These are phyloP conservation scores for Megastigmus dorsalis DNA, from an alignment of 2,888 invertebrate species.

Conservation along the genomic window DNA sequence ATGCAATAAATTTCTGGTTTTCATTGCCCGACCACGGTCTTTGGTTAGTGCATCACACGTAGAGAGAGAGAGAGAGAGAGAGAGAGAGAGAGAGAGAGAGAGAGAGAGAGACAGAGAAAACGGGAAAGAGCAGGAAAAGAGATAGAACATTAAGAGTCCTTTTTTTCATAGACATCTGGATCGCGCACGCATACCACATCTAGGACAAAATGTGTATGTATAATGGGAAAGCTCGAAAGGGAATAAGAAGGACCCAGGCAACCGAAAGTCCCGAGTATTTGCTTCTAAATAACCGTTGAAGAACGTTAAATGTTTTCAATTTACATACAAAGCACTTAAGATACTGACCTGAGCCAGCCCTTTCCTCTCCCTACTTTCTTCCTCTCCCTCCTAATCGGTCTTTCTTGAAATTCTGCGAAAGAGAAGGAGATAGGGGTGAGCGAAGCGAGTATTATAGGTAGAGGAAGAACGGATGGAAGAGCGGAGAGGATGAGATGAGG, in stretches of 20 bases:
- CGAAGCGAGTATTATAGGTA: background rate
- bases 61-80: background rate
- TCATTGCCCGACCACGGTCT: background rate
- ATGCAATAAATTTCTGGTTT: constrained; percentile 40
- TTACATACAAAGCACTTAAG: constrained; percentile 65
- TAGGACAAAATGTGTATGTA: too few species aligned
- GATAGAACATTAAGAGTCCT: too few species aligned
- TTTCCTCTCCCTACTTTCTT: constrained; percentile 2
- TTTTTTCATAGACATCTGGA: too few species aligned
- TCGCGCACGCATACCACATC: too few species aligned
- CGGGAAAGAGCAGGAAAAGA: too few species aligned
- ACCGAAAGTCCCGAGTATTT: constrained; percentile 57
- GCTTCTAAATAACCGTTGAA: constrained; percentile 63
- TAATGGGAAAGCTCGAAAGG: too few species aligned
- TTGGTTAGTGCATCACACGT: constrained; percentile 13
- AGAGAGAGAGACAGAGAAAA: background rate
- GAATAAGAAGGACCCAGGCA: background rate
- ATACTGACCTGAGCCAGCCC: background rate
- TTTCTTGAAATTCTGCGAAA: constrained; percentile 15
- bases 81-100: background rate
- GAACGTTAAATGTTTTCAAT: constrained; percentile 64
- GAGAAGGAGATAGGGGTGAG: background rate
- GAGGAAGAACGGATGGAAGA: background rate
- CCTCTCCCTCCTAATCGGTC: constrained; percentile 42
- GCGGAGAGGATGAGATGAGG: background rate